Evolutionary conservation across 2,797 vertebrate genomes (phyloP).

Genomic region (Rallus crepitans): DNA sequence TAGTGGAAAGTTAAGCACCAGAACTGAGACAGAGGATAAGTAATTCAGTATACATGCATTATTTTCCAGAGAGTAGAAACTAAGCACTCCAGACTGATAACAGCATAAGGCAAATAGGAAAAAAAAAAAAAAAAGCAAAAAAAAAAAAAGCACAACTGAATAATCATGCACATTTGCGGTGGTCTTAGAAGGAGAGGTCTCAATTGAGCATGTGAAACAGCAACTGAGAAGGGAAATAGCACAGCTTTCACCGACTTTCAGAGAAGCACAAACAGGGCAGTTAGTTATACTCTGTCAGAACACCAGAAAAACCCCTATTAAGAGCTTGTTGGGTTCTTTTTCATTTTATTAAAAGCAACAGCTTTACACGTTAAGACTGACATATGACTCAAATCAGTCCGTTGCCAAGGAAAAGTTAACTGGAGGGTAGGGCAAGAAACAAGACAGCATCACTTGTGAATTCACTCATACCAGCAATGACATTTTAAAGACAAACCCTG

Average conservation of each 20-base stretch:
- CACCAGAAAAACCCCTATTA: not conserved
- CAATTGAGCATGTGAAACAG: not conserved
- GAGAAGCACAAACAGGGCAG: not conserved
- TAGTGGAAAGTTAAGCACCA: not conserved
- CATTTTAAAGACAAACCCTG: not conserved
- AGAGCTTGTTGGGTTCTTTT: not conserved
- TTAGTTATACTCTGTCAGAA: not conserved
- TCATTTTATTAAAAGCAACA: not conserved
- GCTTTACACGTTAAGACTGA: not conserved
- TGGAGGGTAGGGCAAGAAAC: not conserved
- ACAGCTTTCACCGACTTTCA: not conserved
- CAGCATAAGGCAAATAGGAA: not conserved
- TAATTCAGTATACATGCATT: not conserved
- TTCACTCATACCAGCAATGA: not conserved
- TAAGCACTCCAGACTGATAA: not conserved
- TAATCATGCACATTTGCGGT: not conserved
- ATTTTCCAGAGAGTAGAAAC: not conserved
- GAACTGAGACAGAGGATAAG: not conserved
- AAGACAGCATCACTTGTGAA: not conserved
- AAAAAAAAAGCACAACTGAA: not conserved
- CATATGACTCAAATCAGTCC: not conserved
- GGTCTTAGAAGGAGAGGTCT: slow-evolving; percentile 31
- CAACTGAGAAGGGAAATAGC: not conserved
- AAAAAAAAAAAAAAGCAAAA: not conserved
- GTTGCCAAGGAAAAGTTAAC: slow-evolving; percentile 5